These are phyloP conservation scores for Tursiops truncatus DNA, from an alignment of 2,113 vertebrate genomes.

Conservation along the genomic window DNA sequence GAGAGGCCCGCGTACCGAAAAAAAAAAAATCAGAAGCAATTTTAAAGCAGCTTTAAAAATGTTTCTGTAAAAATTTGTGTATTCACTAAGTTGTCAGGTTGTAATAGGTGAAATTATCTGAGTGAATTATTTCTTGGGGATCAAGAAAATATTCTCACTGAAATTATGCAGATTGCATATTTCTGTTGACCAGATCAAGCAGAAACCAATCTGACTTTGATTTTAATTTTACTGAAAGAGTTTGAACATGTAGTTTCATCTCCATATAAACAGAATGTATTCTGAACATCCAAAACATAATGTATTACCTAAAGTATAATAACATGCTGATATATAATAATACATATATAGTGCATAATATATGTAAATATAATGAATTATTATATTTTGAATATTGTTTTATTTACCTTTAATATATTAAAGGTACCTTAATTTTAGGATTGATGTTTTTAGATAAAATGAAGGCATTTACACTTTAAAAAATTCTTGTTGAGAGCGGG, in stretches of 20 bases:
- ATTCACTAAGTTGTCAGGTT: not conserved
- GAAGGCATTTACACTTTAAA: not conserved
- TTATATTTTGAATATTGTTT: not conserved
- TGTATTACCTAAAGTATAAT: not conserved
- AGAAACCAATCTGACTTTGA: not conserved
- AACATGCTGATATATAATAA: not conserved
- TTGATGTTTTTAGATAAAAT: not conserved
- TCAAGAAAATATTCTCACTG: not conserved
- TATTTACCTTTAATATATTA: not conserved
- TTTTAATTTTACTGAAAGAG: not conserved
- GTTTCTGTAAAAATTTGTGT: not conserved
- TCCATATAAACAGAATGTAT: not conserved
- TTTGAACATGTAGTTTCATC: not conserved
- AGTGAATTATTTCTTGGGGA: not conserved
- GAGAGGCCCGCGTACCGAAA: too few relatives aligned
- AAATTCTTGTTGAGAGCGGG: rapidly evolving
- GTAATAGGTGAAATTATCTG: not conserved
- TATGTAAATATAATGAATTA: not conserved
- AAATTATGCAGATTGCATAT: not conserved
- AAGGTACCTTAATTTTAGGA: not conserved
- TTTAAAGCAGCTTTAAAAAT: not conserved
- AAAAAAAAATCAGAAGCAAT: not conserved
- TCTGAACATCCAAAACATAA: not conserved
- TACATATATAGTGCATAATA: not conserved
- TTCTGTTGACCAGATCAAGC: not conserved